A percentile compares a stretch with the other conserved stretches of the same genome.
Evolutionary conservation across 2,888 invertebrate species (phyloP).

Genomic region (Dermolepida albohirtum): DNA sequence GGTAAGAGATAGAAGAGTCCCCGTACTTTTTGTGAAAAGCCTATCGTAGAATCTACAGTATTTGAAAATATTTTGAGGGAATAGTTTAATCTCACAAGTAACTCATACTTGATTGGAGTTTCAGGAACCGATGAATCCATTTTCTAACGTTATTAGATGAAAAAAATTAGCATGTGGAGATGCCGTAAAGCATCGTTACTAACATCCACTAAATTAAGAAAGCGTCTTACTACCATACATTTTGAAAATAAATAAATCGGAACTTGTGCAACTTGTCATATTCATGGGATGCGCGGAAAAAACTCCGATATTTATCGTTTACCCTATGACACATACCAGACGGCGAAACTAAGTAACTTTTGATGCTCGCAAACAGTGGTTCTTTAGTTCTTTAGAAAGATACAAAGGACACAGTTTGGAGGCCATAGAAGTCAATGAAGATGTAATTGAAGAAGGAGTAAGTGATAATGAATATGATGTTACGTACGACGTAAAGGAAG

Average conservation of each 20-base stretch:
- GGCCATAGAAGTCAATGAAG: no score
- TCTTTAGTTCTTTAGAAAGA: no score
- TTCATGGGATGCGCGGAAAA: constrained; percentile 26
- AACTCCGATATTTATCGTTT: no score
- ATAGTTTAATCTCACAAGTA: constrained; percentile 17
- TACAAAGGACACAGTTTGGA: no score
- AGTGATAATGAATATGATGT: no score
- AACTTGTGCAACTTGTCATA: constrained; percentile 26
- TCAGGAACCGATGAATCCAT: constrained; percentile 30
- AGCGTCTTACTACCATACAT: constrained; percentile 17
- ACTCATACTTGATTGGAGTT: constrained; percentile 24
- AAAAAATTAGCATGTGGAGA: constrained; percentile 27
- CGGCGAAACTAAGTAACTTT: no score
- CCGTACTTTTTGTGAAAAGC: constrained; percentile 48
- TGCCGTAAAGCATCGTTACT: constrained; percentile 26
- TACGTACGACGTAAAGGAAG: no score
- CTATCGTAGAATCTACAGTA: constrained; percentile 24
- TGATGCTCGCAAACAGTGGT: no score
- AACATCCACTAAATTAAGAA: no score
- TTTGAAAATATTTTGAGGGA: constrained; percentile 17
- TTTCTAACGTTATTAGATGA: constrained; percentile 20
- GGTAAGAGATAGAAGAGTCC: constrained; percentile 53
- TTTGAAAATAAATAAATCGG: constrained; percentile 26
- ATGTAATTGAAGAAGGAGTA: no score
- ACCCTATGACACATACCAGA: constrained; percentile 25